phyloP scores from a whole-genome alignment of 2,888 invertebrate species.

The Candidula unifasciata region DNA sequence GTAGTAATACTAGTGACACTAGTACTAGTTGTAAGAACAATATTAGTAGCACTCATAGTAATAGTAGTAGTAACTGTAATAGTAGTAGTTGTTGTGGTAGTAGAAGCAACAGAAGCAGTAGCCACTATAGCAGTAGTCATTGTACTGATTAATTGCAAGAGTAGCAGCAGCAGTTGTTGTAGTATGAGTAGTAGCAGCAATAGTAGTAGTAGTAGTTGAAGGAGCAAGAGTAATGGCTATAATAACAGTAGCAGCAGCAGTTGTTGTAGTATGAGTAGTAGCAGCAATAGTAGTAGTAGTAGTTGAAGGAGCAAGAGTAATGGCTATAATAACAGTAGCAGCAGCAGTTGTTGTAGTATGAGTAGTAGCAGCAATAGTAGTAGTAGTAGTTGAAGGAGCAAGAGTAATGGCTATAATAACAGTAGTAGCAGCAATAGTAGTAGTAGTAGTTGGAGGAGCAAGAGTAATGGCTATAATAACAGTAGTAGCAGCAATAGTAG shows the following conservation, averaged over 20 bases:
- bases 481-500: slow-evolving; percentile 33
- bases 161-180: neutral
- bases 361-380: slow-evolving; percentile 39
- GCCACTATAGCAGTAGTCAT: slow-evolving; percentile 26
- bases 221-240: slow-evolving; percentile 28
- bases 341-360: slow-evolving; percentile 15
- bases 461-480: slow-evolving; percentile 16
- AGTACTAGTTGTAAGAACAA: no score
- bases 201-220: slow-evolving; percentile 30
- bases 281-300: slow-evolving; percentile 31
- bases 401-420: slow-evolving; percentile 26
- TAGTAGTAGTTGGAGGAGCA: slow-evolving; percentile 37
- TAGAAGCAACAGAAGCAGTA: no score
- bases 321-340: slow-evolving; percentile 7
- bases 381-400: slow-evolving; percentile 26
- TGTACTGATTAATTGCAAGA: no score
- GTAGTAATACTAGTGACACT: no score
- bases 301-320: slow-evolving; percentile 8
- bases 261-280: no score
- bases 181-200: slow-evolving; percentile 32
- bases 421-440: slow-evolving; percentile 40
- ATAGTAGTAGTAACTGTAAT: no score
- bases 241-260: no score
- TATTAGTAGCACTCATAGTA: no score
- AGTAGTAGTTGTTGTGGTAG: no score